A percentile compares a stretch with the other conserved stretches of the same genome.
Evolutionary conservation across 2,113 vertebrate genomes (phyloP).

Genomic region (Alligator sinensis): DNA sequence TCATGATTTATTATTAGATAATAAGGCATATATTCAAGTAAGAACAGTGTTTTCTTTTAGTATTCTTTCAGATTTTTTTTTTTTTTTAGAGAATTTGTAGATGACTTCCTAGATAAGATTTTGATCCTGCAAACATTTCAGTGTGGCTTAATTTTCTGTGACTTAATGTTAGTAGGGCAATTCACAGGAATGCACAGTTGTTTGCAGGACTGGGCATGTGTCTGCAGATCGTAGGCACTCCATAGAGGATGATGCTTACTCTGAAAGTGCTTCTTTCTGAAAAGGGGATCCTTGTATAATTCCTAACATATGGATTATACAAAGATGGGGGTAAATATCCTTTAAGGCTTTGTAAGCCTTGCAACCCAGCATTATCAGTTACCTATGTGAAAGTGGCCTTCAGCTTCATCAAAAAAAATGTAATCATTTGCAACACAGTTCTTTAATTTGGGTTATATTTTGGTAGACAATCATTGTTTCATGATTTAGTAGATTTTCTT

Average conservation of each 20-base stretch:
- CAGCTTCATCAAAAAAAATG: constrained; percentile 71
- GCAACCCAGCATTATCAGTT: constrained; percentile 53
- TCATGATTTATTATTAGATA: constrained; percentile 71
- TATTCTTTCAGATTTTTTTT: constrained; percentile 36
- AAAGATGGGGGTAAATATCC: constrained; percentile 19
- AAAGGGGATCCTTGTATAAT: constrained; percentile 32
- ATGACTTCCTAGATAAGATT: constrained; percentile 32
- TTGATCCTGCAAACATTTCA: constrained; percentile 14
- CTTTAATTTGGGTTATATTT: constrained; percentile 69
- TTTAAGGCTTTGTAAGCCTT: constrained; percentile 63
- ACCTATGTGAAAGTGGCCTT: constrained; percentile 79
- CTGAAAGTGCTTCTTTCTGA: constrained; percentile 52
- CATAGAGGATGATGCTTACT: constrained; percentile 17
- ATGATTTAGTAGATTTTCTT: constrained; percentile 65
- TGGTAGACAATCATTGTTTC: constrained; percentile 71
- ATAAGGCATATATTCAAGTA: constrained; percentile 69
- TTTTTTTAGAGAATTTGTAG: constrained; percentile 28
- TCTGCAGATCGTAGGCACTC: constrained; percentile 28
- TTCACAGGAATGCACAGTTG: background rate
- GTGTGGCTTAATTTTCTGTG: background rate
- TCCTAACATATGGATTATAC: background rate
- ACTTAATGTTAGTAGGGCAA: background rate
- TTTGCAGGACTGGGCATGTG: background rate
- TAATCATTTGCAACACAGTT: constrained; percentile 13
- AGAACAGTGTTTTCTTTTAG: constrained; percentile 58